Evolutionary conservation across 2,888 invertebrate genomes (phyloP), one percentile per base, ranked within the genome.

Genomic region (Dryomyza anilis): DNA sequence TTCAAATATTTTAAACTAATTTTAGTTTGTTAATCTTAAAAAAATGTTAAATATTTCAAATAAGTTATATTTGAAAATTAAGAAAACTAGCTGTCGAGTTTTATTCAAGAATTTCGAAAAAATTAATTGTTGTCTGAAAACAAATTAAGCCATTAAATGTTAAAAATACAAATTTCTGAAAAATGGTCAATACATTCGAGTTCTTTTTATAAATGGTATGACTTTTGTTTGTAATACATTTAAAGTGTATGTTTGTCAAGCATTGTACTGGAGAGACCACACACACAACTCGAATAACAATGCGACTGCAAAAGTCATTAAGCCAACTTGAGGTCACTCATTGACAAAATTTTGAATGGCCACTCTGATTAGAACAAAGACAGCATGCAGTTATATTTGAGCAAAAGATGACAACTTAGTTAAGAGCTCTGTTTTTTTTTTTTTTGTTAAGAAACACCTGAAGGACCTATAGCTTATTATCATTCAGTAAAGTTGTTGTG

Each of bases 201-300:
- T 39, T 39, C n/a, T 39, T 43, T 39, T 16, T 43, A 43, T n/a
- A 43, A 43, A 16, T 19, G n/a, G 16, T 16, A 43, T 43, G 43
- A 3, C 43, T 43, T 16, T 43, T 43, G n/a, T 43, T n/a, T 43
- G n/a, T 7, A 16, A 7, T 16, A 43, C 16, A 43, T 12, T 43
- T 6, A 8, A 6, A 7, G 19, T 43, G 5, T 16, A 16, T 16
- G 16, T 43, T 43, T 43, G 16, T 43, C 19, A 19, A 43, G 2
- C 52, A 52, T 16, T 52, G 25, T 27, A 27, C 52, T n/a, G 43
- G n/a, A 52, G 16, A 8, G 52, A 52, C 52, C 52, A 52, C n/a
- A n/a, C n/a, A n/a, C 52, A 52, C 52, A 27, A 25, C 16, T 16
- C 19, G 43, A 16, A n/a, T 16, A 43, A 16, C 19, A 2, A 3